phyloP scores from a whole-genome alignment of 2,113 vertebrate species.

The rabbit (Oryctolagus cuniculus) region DNA sequence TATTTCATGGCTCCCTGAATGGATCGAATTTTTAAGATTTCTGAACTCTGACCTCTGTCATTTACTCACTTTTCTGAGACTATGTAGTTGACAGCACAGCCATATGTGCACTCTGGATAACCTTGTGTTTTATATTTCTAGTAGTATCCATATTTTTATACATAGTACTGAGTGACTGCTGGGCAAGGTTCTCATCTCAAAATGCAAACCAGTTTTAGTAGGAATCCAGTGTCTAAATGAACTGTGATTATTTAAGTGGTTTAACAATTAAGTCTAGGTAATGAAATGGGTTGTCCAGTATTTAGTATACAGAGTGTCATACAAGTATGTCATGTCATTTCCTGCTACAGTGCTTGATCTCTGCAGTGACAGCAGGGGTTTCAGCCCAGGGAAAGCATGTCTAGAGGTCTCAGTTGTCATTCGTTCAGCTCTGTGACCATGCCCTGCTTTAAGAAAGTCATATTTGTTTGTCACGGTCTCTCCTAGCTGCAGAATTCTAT shows the following conservation, averaged over 20 bases:
- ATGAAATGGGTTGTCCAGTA: neutral
- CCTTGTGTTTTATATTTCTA: slow-evolving; percentile 16
- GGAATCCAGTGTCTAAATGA: neutral
- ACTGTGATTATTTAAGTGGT: slow-evolving; percentile 23
- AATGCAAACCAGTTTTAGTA: slow-evolving; percentile 30
- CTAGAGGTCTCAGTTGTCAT: neutral
- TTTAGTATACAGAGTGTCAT: neutral
- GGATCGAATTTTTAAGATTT: neutral
- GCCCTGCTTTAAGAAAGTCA: neutral
- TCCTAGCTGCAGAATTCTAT: neutral
- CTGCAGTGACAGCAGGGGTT: neutral
- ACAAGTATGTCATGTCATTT: neutral
- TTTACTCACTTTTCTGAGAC: neutral
- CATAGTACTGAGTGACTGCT: neutral
- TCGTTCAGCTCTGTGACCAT: neutral
- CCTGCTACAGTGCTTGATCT: neutral
- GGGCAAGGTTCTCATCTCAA: neutral
- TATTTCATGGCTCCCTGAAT: neutral
- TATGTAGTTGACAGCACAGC: neutral
- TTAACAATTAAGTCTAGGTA: slow-evolving; percentile 27
- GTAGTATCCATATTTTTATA: neutral
- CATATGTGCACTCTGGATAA: neutral
- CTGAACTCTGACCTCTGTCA: neutral
- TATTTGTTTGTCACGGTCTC: neutral
- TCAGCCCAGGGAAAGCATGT: neutral